Base-by-base conservation (phyloP, 2,888 invertebrate genomes). In the Drosophila neoperkinsi region DNA sequence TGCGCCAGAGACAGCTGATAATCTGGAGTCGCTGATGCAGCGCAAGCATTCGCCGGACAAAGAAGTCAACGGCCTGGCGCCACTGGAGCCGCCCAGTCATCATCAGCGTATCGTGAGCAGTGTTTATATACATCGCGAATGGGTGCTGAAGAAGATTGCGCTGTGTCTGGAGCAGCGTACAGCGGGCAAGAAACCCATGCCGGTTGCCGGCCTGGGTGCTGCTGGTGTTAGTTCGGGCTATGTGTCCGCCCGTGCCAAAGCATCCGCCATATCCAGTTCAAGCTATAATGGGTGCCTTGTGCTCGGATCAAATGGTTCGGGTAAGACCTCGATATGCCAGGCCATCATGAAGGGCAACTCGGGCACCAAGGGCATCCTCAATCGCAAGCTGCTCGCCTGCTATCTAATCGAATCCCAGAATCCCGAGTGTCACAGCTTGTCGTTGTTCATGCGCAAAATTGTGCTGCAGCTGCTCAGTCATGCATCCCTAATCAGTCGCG, bases 111-210 rank as follows among this genome's bases (percentile, higher is more conserved):
- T 91, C 13, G 74, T 91, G 2, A 84, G 74, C 74, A 84, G 90
- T 10, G 92, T 93, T 16, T 93, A 92, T 58, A 93, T 93, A 56
- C 93, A 93, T 64, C 95, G 99, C 11, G 99, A 99, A 93, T 99
- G 99, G 99, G 98, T 97, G 9, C 97, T 99, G 89, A 97, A 97
- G 94, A 99, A 99, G 94, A 95, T 99, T 41, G 96, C 96, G 2
- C 96, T 98, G 88, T 98, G 98, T 83, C 93, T 99, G 84, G 98
- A 99, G 91, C 97, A 98, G 93, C 94, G 98, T 71, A 96, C 97
- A 0, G 96, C 97, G 0, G 95, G 95, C 21, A 96, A 96, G 78
- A 97, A 98, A 66, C 74, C 84, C 4, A 90, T 93, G 50, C 91
- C 92, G 0, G 88, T 79, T 16, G 86, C 80, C 25, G 46, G 46